Evolutionary conservation across 2,888 invertebrate species (phyloP), one percentile per base, ranked within the genome.

Genomic region (Pachliopta kotzebuea): DNA sequence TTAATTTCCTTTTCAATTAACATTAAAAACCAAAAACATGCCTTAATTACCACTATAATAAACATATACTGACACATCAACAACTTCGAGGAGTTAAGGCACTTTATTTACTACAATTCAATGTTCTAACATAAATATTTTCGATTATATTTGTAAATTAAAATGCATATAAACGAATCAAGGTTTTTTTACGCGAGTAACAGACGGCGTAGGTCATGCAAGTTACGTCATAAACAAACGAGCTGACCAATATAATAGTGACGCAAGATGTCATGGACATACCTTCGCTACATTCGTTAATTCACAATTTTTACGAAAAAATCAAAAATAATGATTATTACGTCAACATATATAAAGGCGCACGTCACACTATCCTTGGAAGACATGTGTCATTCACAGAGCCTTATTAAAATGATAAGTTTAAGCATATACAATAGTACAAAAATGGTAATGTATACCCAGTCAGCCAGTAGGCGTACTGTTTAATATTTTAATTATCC

Each of bases 161-260:
- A 45, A 45, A 45, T 45, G 45, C 18, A 45, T n/a, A 45, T 18
- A 45, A 18, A 45, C n/a, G 45, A 45, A 45, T n/a, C 45, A 18
- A 45, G 18, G 65, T 55, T 59, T 66, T 31, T 9, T 61, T 61
- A 53, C 65, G 54, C 58, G 59, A 55, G 58, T 62, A 55, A 59
- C 65, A 55, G 62, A 62, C 37, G 56, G 53, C 31, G 65, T 66
- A 62, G 65, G 65, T 58, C 65, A 66, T 62, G 11, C 52, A 42
- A 58, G 52, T 66, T 66, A 66, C 65, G 65, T 66, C 62, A 66
- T 62, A 58, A 20, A 52, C n/a, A 61, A 65, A 65, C 31, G 50
- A 54, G 31, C 62, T 62, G 65, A 62, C 65, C 62, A 66, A 62
- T 66, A 66, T 66, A 66, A 62, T 59, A 50, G 55, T 66, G 65